Percentiles rank a stretch among this genome's conserved stretches.
Conservation (phyloP, 2,888 invertebrate species). For the Empis livida region DNA sequence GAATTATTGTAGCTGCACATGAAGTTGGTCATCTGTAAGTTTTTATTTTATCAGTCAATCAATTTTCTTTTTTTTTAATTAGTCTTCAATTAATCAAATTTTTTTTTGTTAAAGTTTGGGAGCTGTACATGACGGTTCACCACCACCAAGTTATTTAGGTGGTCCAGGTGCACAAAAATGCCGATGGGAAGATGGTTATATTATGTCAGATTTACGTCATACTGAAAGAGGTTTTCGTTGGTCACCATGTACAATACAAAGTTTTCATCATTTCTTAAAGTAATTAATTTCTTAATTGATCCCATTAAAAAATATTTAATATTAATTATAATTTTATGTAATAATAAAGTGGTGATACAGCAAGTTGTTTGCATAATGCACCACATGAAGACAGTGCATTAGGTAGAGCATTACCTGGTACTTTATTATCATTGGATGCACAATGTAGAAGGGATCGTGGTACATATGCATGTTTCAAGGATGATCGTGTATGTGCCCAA, state of each 20-base stretch:
- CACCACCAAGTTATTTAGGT: constrained; percentile 85
- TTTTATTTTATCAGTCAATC: background rate
- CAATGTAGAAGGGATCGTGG: constrained; percentile 88
- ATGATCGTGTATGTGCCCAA: constrained; percentile 89
- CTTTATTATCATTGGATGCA: constrained; percentile 76
- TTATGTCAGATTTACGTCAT: constrained; percentile 88
- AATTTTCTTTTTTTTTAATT: background rate
- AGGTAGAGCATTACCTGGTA: constrained; percentile 78
- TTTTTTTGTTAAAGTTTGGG: constrained; percentile 51
- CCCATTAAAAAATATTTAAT: background rate
- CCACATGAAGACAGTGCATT: constrained; percentile 87
- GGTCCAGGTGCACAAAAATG: constrained; percentile 91
- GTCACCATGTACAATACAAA: constrained; percentile 85
- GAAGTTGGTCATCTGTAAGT: constrained; percentile 96
- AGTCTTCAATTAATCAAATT: constrained; percentile 6
- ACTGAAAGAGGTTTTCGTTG: constrained; percentile 91
- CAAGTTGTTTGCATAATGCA: constrained; percentile 83
- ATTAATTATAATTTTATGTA: background rate
- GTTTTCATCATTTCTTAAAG: constrained; percentile 93
- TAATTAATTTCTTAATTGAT: constrained; percentile 36
- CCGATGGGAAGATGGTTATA: constrained; percentile 91
- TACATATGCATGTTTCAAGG: constrained; percentile 74
- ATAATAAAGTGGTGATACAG: constrained; percentile 69
- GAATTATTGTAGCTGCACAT: constrained; percentile 91
- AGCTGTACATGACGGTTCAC: constrained; percentile 92